A percentile compares a stretch with the other conserved stretches of the same genome.
These are phyloP conservation scores for Sylvicapra grimmia DNA, from an alignment of 2,113 vertebrate genomes.

Conservation along the genomic window DNA sequence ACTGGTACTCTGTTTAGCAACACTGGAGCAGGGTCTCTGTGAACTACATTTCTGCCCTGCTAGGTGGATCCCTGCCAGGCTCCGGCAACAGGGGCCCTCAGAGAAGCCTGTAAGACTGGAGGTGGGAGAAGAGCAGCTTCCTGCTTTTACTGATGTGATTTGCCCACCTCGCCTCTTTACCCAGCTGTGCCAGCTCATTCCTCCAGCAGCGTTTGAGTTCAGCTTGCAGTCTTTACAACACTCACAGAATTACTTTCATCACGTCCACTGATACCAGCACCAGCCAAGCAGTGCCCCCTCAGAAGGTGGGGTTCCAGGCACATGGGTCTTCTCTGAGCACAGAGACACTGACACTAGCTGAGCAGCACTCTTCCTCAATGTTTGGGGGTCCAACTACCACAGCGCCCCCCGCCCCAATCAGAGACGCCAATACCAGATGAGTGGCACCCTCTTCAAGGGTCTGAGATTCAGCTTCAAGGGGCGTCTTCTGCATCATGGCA, in stretches of 20 bases:
- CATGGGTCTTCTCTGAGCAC: background rate
- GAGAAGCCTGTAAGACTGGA: background rate
- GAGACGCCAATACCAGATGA: background rate
- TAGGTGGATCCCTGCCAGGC: background rate
- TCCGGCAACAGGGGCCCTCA: background rate
- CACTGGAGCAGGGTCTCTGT: background rate
- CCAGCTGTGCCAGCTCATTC: background rate
- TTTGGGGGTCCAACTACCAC: background rate
- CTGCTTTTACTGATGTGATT: background rate
- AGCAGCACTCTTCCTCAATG: background rate
- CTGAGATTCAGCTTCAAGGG: background rate
- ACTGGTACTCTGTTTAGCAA: background rate
- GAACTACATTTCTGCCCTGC: background rate
- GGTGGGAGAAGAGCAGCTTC: background rate
- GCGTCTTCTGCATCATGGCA: background rate
- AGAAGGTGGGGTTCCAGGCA: background rate
- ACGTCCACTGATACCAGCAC: rapidly evolving
- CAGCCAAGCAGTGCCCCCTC: background rate
- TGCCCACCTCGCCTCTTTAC: background rate
- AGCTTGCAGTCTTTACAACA: background rate
- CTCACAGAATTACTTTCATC: background rate
- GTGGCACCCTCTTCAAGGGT: background rate
- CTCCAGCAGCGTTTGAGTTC: background rate
- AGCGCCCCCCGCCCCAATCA: background rate
- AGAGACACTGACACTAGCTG: background rate